A percentile compares a stretch with the other conserved stretches of the same genome.
Evolutionary conservation across 2,888 invertebrate genomes (phyloP).

Genomic region (Drosophila aldrichi): DNA sequence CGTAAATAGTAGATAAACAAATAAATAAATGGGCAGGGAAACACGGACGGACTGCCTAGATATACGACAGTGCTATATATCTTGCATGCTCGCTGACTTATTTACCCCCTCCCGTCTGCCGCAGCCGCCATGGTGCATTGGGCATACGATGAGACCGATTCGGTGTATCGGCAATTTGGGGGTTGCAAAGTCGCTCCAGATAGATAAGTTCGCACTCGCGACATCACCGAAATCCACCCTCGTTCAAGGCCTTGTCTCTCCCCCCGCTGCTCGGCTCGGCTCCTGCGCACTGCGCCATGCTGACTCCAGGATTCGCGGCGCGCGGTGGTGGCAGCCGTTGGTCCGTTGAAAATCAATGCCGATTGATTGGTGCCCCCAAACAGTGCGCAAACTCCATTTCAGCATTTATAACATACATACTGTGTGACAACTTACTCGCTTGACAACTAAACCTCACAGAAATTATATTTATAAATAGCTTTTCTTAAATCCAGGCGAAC

Average conservation of each 20-base stretch:
- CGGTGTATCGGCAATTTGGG: conserved; percentile 50
- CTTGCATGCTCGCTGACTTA: conserved; percentile 58
- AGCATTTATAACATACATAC: background rate
- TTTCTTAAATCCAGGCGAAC: background rate
- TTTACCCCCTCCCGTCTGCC: conserved; percentile 32
- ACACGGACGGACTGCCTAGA: conserved; percentile 44
- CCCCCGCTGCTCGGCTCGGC: background rate
- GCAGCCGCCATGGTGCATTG: conserved; percentile 1
- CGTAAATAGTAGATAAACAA: conserved; percentile 77
- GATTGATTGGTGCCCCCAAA: conserved; percentile 48
- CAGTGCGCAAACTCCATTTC: conserved; percentile 67
- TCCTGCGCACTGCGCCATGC: conserved; percentile 57
- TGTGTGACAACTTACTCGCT: background rate
- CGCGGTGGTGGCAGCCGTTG: conserved; percentile 22
- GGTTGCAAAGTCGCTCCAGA: conserved; percentile 67
- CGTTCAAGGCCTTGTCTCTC: conserved; percentile 13
- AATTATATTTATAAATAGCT: background rate
- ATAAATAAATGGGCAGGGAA: conserved; percentile 64
- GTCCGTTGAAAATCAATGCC: conserved; percentile 63
- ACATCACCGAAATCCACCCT: conserved; percentile 66
- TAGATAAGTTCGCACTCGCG: conserved; percentile 56
- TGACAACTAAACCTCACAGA: background rate
- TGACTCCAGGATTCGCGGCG: background rate
- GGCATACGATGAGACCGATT: conserved; percentile 37
- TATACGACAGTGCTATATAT: conserved; percentile 77